phyloP scores from a whole-genome alignment of 2,113 vertebrate genomes.

The Eptesicus fuscus region DNA sequence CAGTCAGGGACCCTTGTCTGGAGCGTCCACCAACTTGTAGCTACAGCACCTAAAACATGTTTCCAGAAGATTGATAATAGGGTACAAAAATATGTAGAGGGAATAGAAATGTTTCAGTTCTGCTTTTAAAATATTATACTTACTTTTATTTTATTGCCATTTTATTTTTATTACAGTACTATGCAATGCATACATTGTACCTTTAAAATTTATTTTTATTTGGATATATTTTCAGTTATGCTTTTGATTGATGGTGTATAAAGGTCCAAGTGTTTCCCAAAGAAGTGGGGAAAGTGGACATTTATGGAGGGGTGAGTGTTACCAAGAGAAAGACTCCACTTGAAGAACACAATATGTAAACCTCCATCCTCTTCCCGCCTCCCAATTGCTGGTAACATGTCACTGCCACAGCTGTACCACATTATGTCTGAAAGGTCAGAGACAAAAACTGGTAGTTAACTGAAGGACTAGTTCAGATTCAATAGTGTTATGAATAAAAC shows the following conservation, averaged over 20 bases:
- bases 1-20: not conserved
- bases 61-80: not conserved
- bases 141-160: not conserved
- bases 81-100: not conserved
- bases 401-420: not conserved
- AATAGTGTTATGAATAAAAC: not conserved
- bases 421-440: not conserved
- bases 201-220: not conserved
- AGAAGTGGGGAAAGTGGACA: not conserved
- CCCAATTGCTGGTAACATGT: not conserved
- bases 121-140: not conserved
- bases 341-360: not conserved
- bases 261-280: not conserved
- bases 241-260: not conserved
- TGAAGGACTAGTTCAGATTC: not conserved
- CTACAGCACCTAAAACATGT: not conserved
- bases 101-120: not conserved
- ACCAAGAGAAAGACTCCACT: not conserved
- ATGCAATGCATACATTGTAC: not conserved
- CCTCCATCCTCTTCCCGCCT: not conserved
- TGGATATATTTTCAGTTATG: not conserved
- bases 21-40: not conserved
- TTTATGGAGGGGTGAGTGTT: not conserved
- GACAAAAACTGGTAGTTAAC: not conserved
- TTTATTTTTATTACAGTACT: not conserved